phyloP scores from a whole-genome alignment of 2,113 vertebrate genomes.

The Marcusenius ussheri region DNA sequence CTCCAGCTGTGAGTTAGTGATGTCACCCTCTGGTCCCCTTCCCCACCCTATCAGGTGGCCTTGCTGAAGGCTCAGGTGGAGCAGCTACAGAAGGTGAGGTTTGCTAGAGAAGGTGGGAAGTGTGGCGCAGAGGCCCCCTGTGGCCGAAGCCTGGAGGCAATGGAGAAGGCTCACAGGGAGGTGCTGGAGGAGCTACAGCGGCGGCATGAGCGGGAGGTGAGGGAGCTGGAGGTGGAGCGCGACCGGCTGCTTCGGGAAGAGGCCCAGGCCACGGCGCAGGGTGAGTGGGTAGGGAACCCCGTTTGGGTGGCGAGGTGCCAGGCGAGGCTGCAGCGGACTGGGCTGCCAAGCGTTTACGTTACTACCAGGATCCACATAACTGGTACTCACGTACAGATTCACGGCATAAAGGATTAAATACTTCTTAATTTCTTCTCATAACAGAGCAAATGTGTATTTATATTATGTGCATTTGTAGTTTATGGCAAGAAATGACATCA shows the following conservation, averaged over 20 bases:
- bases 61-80: conserved; percentile 68
- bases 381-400: background rate
- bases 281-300: conserved; percentile 45
- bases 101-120: conserved; percentile 29
- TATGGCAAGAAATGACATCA: background rate
- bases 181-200: conserved; percentile 75
- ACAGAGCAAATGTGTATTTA: background rate
- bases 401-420: background rate
- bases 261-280: conserved; percentile 65
- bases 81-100: conserved; percentile 38
- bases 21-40: background rate
- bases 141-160: conserved; percentile 72
- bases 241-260: conserved; percentile 76
- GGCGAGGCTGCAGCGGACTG: background rate
- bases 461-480: background rate
- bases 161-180: conserved; percentile 75
- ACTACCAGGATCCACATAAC: background rate
- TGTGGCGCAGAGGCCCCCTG: conserved; percentile 62
- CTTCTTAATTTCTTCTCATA: background rate
- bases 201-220: conserved; percentile 70
- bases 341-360: background rate
- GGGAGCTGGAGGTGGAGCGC: conserved; percentile 69
- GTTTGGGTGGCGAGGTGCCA: no score
- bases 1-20: background rate
- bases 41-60: conserved; percentile 16